Base-by-base conservation (phyloP, 2,797 vertebrate species). In the Sebastes reedi region DNA sequence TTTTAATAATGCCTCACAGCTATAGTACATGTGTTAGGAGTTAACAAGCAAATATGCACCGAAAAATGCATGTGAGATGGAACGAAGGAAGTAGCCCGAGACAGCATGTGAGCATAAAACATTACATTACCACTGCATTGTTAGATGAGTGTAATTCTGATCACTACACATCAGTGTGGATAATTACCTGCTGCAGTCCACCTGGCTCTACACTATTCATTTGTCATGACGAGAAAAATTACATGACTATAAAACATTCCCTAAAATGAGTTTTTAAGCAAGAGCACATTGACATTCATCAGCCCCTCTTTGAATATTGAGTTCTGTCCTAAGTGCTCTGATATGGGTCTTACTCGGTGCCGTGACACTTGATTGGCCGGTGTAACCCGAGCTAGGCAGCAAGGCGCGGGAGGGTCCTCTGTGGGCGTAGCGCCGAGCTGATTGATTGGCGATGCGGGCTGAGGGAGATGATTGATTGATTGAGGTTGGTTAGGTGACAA, bases 21-120 rank as follows among this genome's bases (percentile, higher is more conserved):
- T 94, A 93, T 86, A 61, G 95, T 93, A 95, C 97, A 95, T 95
- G 91, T 97, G 96, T 97, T 96, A 93, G 84, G 94, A 52, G 94
- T 97, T 97, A 97, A 95, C 86, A 30, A 94, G 94, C 80, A 72
- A 93, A 95, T 91, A 94, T 93, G 90, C 89, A 87, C 90, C 87
- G 13, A 89, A 94, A 95, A 96, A 95, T 91, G 89, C 91, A 94
- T 62, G 78, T 87, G 87, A 89, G 84, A 93, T 90, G 85, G 87
- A 88, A 77, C 18, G 18, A 36, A 83, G 86, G 72, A 81, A 80
- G 67, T 34, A 60, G 78, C 58, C 61, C 5, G 10, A 75, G 68
- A 76, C 80, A 75, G 25, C 82, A 77, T 18, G 61, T 42, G 25
- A 80, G 65, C 76, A 73, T 71, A 81, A 86, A 89, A 83, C 82